phyloP scores from a whole-genome alignment of 2,113 vertebrate species.

The Pelecanoides urinatrix region DNA sequence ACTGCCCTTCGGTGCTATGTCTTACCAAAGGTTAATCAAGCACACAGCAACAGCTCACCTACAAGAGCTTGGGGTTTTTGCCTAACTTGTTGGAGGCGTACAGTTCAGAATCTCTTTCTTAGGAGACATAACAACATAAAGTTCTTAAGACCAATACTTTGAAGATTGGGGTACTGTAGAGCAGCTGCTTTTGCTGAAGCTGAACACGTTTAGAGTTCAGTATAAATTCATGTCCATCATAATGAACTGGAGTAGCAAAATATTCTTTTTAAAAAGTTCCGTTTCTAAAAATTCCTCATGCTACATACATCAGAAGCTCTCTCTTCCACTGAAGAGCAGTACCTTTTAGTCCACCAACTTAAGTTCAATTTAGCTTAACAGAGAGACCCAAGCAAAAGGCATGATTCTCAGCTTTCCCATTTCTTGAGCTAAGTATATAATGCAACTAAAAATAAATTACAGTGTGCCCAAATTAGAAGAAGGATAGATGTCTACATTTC shows the following conservation, averaged over 20 bases:
- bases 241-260: background rate
- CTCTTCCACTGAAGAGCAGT: background rate
- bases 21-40: background rate
- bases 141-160: background rate
- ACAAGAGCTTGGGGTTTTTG: background rate
- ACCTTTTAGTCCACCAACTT: background rate
- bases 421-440: background rate
- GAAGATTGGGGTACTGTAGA: background rate
- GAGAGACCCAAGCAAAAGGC: background rate
- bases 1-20: background rate
- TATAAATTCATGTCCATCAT: background rate
- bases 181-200: background rate
- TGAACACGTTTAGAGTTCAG: background rate
- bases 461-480: background rate
- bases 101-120: background rate
- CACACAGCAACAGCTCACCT: background rate
- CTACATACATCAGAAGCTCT: background rate
- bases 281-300: background rate
- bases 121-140: background rate
- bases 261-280: background rate
- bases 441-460: background rate
- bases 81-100: rapidly evolving
- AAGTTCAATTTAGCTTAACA: background rate
- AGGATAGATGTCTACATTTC: background rate
- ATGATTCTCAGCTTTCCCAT: background rate